Evolutionary conservation across 2,888 invertebrate species (phyloP), one percentile per base, ranked within the genome.

Genomic region (Lasioglossum malachurum): DNA sequence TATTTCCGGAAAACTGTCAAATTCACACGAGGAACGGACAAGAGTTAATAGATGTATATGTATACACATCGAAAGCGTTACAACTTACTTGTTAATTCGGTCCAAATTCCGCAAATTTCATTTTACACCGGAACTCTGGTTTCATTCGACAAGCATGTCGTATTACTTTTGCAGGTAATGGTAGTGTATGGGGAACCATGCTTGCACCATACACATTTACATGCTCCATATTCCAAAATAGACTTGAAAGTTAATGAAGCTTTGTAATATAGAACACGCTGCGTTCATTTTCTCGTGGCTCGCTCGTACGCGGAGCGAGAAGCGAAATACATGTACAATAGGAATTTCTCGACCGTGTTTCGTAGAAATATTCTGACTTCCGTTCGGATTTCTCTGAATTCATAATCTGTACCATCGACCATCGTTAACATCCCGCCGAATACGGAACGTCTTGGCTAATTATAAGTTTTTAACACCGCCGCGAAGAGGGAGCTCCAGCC

Each of bases 201-300:
- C 64, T 67, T 4, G 67, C 19, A 19, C 19, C 5, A 16, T 8
- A 23, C 67, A 69, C 31, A 23, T 38, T 69, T 10, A 23, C 67
- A 38, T 69, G 67, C 19, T 35, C 38, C 31, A 38, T 69, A 38
- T 69, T 69, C 35, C 10, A 69, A 69, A 69, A 69, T 69, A 69
- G 35, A 31, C 35, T 69, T 35, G 19, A 69, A 38, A 69, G 67
- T 35, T 38, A 69, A 38, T 4, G 67, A 35, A 35, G 67, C 67
- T 38, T 23, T 69, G 35, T 10, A 69, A 8, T 19, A 16, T 64
- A 64, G 31, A 60, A 60, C 60, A 60, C 60, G 60, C 60, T 16
- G 60, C 60, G 60, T 60, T 60, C 4, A 27, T 27, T 60, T 60
- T 27, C 60, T 31, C 27, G 27, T 2, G 27, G 60, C 5, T 14